Evolutionary conservation across 2,888 invertebrate species (phyloP).

Genomic region (Nymphalis urticae): DNA sequence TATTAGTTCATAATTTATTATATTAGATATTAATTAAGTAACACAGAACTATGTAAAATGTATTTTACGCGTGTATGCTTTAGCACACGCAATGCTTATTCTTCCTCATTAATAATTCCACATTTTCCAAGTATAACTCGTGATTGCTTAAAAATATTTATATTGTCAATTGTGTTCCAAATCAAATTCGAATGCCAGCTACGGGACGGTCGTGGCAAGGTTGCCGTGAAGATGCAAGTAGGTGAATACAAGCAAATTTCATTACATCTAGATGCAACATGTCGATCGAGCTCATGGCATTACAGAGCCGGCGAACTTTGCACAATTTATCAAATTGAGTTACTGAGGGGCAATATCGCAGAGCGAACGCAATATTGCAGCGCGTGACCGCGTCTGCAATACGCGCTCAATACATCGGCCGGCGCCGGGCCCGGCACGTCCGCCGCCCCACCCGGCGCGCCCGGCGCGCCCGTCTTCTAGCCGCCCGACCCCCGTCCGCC

Average conservation of each 20-base stretch:
- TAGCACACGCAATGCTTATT: not conserved
- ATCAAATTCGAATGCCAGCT: not conserved
- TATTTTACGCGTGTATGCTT: not conserved
- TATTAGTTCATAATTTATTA: constrained; percentile 6
- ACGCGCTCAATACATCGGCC: constrained; percentile 82
- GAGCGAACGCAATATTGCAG: constrained; percentile 81
- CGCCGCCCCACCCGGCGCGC: constrained; percentile 67
- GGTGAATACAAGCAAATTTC: constrained; percentile 39
- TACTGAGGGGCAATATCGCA: constrained; percentile 80
- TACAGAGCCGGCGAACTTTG: constrained; percentile 73
- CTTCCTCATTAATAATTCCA: constrained; percentile 4
- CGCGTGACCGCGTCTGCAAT: constrained; percentile 82
- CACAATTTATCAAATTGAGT: constrained; percentile 81
- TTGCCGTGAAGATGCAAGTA: constrained; percentile 9
- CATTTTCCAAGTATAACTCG: not conserved
- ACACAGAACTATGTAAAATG: constrained; percentile 1
- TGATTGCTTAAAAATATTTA: not conserved
- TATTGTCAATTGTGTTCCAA: not conserved
- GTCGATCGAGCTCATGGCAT: constrained; percentile 64
- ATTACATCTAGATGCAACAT: constrained; percentile 50
- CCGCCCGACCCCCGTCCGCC: constrained; percentile 53
- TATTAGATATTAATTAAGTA: constrained; percentile 1
- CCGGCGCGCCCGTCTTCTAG: constrained; percentile 61
- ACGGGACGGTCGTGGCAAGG: not conserved
- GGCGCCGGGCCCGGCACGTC: constrained; percentile 76